Evolutionary conservation across 2,797 vertebrate species (phyloP).

Genomic region (Sebastes vulpes): DNA sequence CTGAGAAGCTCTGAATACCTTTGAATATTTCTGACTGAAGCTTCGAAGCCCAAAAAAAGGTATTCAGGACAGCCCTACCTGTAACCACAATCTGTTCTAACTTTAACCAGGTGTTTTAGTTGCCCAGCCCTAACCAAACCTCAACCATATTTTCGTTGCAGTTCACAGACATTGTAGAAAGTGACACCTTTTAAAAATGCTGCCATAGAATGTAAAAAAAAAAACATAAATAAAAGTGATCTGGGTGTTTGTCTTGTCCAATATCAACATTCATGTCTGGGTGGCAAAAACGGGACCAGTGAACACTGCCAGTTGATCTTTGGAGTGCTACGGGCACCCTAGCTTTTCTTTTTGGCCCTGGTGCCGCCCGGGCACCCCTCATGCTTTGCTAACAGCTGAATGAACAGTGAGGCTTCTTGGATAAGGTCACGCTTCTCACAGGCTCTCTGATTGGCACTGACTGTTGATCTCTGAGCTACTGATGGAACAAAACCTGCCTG

Average conservation of each 20-base stretch:
- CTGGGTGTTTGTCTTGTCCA: neutral
- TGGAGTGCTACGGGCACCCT: neutral
- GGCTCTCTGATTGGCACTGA: slow-evolving; percentile 11
- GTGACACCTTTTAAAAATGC: neutral
- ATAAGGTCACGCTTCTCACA: neutral
- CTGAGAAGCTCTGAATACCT: too few relatives aligned
- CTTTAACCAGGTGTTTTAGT: neutral
- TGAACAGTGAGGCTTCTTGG: slow-evolving; percentile 27
- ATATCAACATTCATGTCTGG: neutral
- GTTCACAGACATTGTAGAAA: neutral
- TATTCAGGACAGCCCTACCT: neutral
- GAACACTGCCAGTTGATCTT: neutral
- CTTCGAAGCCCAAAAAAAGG: too few relatives aligned
- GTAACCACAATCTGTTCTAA: neutral
- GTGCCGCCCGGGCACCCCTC: neutral
- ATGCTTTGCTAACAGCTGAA: slow-evolving; percentile 38
- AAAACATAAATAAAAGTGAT: neutral
- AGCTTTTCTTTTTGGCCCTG: neutral
- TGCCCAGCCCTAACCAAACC: neutral
- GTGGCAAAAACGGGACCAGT: neutral
- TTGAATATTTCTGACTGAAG: too few relatives aligned
- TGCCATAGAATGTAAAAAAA: neutral
- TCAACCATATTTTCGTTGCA: neutral
- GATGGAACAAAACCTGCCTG: neutral
- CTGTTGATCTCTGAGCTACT: neutral